A percentile compares a stretch with the other conserved stretches of the same genome.
Conservation (phyloP, 2,888 invertebrate genomes). For the Drosophila barbarae region DNA sequence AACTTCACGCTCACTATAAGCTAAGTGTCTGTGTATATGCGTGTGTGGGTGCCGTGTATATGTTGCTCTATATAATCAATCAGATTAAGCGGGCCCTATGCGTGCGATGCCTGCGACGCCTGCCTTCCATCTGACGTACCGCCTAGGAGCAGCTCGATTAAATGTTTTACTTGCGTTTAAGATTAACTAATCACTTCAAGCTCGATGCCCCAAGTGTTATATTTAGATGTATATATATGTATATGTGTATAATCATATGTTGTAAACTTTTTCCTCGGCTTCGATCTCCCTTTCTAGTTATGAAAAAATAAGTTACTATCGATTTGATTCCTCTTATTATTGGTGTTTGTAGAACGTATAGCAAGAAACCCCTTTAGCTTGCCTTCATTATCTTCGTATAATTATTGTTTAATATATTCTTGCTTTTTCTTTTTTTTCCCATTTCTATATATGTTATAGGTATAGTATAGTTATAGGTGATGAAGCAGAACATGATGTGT, state of each 20-base stretch:
- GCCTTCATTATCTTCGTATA: slow-evolving; percentile 37
- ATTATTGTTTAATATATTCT: slow-evolving; percentile 46
- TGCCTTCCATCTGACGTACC: slow-evolving; percentile 5
- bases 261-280: slow-evolving; percentile 42
- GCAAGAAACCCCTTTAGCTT: slow-evolving; percentile 37
- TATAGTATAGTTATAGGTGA: slow-evolving; percentile 62
- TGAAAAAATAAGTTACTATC: slow-evolving; percentile 68
- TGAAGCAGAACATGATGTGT: slow-evolving; percentile 63
- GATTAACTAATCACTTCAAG: slow-evolving; percentile 67
- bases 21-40: slow-evolving; percentile 35
- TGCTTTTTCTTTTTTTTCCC: slow-evolving; percentile 40
- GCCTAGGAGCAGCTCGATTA: slow-evolving; percentile 40
- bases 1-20: slow-evolving; percentile 51
- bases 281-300: slow-evolving; percentile 34
- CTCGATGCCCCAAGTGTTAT: slow-evolving; percentile 53
- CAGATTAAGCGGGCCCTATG: slow-evolving; percentile 16
- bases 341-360: slow-evolving; percentile 54
- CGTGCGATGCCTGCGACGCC: slow-evolving; percentile 4
- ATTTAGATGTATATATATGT: slow-evolving; percentile 54
- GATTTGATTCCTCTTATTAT: slow-evolving; percentile 56
- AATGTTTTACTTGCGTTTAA: slow-evolving; percentile 60
- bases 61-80: slow-evolving; percentile 23
- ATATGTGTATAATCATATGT: slow-evolving; percentile 54
- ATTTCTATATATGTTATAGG: slow-evolving; percentile 53
- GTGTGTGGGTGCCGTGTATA: slow-evolving; percentile 35